phyloP scores from a whole-genome alignment of 1,140 invertebrate species.

The Zaprionus inermis region DNA sequence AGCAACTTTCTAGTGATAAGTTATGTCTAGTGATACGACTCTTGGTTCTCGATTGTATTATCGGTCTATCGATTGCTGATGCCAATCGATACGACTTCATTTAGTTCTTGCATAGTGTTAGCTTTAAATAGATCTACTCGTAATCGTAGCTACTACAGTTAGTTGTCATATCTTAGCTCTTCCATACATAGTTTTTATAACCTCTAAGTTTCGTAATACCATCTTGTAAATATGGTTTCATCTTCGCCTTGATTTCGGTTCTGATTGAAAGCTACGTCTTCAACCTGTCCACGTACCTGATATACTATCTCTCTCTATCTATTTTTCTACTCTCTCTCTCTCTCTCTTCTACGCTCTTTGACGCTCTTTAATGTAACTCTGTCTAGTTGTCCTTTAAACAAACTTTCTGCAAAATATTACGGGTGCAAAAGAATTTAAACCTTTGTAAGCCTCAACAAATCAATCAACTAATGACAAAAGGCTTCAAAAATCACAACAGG shows the following conservation, averaged over 20 bases:
- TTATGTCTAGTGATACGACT: conserved; percentile 22
- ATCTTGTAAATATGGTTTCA: conserved; percentile 51
- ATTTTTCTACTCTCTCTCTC: conserved; percentile 16
- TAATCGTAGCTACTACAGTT: conserved; percentile 39
- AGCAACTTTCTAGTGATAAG: conserved; percentile 30
- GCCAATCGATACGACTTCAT: not conserved
- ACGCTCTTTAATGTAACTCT: conserved; percentile 5
- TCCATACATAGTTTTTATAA: conserved; percentile 60
- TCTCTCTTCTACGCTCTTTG: conserved; percentile 22
- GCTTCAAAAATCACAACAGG: conserved; percentile 24
- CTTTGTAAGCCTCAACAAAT: conserved; percentile 28
- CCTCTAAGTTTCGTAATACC: conserved; percentile 27
- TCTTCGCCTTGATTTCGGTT: conserved; percentile 17
- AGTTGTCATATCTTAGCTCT: conserved; percentile 75
- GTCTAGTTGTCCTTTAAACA: not conserved
- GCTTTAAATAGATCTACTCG: not conserved
- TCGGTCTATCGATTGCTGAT: not conserved
- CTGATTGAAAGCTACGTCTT: conserved; percentile 67
- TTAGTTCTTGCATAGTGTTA: not conserved
- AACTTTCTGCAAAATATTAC: conserved; percentile 33
- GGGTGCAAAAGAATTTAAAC: conserved; percentile 57
- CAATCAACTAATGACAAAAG: conserved; percentile 27
- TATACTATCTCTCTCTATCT: conserved; percentile 31
- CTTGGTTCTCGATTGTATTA: not conserved
- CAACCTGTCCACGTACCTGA: conserved; percentile 79